Percentiles rank a stretch among this genome's conserved stretches.
phyloP scores from a whole-genome alignment of 2,113 vertebrate genomes.

The Bubo blakistoni region DNA sequence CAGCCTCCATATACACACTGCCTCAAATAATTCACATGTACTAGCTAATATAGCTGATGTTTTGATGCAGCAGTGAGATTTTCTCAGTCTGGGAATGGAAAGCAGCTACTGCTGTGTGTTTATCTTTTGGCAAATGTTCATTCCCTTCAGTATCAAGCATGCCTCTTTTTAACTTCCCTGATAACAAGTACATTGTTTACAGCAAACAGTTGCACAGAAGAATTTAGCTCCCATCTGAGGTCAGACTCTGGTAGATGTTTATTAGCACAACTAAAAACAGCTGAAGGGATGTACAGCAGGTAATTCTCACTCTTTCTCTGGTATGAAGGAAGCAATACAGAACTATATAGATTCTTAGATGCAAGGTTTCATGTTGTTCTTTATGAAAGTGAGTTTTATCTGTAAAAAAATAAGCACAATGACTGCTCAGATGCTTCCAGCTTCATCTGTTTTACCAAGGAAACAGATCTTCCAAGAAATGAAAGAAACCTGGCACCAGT shows the following conservation, averaged over 20 bases:
- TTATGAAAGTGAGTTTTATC: not conserved
- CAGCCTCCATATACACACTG: not conserved
- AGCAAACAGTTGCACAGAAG: not conserved
- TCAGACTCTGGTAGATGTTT: not conserved
- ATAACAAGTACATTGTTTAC: not conserved
- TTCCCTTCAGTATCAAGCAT: not conserved
- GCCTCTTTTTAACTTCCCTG: not conserved
- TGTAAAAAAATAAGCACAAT: not conserved
- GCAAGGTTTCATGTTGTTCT: not conserved
- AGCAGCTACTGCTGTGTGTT: not conserved
- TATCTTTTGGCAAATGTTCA: not conserved
- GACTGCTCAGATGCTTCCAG: not conserved
- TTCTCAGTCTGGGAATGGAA: not conserved
- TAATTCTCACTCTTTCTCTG: not conserved
- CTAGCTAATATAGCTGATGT: not conserved
- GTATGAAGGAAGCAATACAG: not conserved
- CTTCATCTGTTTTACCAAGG: not conserved
- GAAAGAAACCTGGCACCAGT: not conserved
- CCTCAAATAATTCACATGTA: not conserved
- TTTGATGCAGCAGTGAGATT: not conserved
- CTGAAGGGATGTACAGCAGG: not conserved
- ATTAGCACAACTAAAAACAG: not conserved
- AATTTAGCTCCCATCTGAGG: not conserved
- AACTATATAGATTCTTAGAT: not conserved
- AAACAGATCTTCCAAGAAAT: not conserved